Evolutionary conservation across 2,888 invertebrate genomes (phyloP), one percentile per base, ranked within the genome.

Genomic region (Onthophagus sagittarius): DNA sequence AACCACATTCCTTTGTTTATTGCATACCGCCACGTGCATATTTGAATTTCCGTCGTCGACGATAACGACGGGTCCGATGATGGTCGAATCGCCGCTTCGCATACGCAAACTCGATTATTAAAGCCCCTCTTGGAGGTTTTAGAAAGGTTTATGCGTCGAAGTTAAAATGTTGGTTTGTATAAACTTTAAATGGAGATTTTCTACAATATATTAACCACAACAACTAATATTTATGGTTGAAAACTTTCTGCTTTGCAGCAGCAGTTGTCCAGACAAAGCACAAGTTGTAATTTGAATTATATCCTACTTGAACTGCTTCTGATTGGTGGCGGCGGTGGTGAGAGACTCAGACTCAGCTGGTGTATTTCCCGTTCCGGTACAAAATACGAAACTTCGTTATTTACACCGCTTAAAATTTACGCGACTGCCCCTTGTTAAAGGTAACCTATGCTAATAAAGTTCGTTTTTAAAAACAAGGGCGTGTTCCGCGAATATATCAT

Each of bases 21-120:
- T 77, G 77, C 77, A 75, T 78, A 72, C 78, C 77, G 69, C 75
- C 73, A 76, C 76, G 23, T 23, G 77, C 77, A 78, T 77, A 78
- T 78, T 77, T 78, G 78, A 77, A 77, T 78, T 75, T 76, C 75
- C 76, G 75, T 72, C 74, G 23, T 23, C 67, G 67, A n/a, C 67
- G 67, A 77, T 77, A 76, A 77, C 76, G 76, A 74, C 74, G 77
- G 11, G 39, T 53, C 74, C 76, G 76, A 77, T 23, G 23, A 23
- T 77, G 76, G 76, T 72, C 77, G 75, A 78, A 78, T 79, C 80
- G 80, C 79, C 76, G 77, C 76, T 78, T 77, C 78, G 80, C 80
- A 80, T 80, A 80, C 77, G 79, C 78, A 79, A 80, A 80, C 79
- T 78, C 79, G 79, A 79, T 80, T 80, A 80, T 74, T 70, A 53